A percentile compares a stretch with the other conserved stretches of the same genome.
Conservation (phyloP, 2,888 invertebrate genomes). For the Ennomos quercinarius region DNA sequence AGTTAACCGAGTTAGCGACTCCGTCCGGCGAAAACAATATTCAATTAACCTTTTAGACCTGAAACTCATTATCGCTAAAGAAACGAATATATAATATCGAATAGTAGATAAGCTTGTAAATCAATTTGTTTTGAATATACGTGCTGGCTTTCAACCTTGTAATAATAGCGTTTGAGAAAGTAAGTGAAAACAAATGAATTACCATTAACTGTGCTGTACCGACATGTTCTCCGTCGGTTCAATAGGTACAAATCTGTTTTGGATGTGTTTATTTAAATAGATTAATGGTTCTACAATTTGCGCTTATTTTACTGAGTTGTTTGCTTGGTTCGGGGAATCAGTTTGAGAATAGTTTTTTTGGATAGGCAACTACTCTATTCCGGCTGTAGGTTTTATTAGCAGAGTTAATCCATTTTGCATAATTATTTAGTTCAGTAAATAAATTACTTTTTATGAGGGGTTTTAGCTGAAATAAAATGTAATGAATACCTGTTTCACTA, state of each 20-base stretch:
- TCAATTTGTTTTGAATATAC: conserved; percentile 24
- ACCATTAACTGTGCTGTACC: conserved; percentile 22
- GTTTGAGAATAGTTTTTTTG: conserved; percentile 8
- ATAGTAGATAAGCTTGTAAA: conserved; percentile 7
- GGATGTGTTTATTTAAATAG: conserved; percentile 25
- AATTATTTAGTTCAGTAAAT: too few species aligned
- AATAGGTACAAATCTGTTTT: conserved; percentile 27
- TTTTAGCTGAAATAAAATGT: too few species aligned
- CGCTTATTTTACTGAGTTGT: conserved; percentile 5
- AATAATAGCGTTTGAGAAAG: conserved; percentile 17
- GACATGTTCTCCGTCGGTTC: conserved; percentile 16
- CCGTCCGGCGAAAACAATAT: conserved; percentile 15
- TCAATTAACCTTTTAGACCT: conserved; percentile 14
- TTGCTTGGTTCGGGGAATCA: conserved; percentile 15
- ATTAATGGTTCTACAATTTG: conserved; percentile 22
- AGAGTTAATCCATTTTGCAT: background rate
- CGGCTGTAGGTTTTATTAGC: conserved; percentile 2
- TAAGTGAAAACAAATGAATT: conserved; percentile 30
- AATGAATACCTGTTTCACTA: too few species aligned
- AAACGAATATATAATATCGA: conserved; percentile 8
- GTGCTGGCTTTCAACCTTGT: conserved; percentile 17
- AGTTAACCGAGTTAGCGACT: conserved; percentile 12
- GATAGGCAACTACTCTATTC: background rate
- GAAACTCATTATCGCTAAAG: conserved; percentile 12
- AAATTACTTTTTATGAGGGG: too few species aligned